phyloP scores from a whole-genome alignment of 92 coral and sea anemone genomes.

The Porites divaricata region DNA sequence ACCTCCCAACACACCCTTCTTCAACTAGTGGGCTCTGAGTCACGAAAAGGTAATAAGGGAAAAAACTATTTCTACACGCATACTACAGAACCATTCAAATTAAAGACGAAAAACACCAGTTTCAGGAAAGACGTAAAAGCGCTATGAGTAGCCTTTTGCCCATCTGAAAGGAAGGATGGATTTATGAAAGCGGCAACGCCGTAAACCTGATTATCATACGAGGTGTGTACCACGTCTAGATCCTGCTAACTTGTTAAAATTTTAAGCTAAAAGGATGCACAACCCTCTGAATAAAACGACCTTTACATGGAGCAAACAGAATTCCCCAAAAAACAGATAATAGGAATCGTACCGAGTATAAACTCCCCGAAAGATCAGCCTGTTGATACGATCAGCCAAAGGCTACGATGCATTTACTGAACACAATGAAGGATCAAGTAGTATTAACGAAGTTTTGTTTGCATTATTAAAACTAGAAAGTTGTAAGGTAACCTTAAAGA shows the following conservation, averaged over 20 bases:
- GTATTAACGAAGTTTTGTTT: constrained; percentile 13
- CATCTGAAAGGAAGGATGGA: background rate
- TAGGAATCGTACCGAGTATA: background rate
- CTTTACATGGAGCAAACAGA: background rate
- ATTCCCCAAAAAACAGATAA: background rate
- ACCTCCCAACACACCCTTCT: background rate
- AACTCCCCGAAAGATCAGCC: constrained; percentile 1
- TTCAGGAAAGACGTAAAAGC: background rate
- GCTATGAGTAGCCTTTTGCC: background rate
- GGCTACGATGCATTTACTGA: constrained; percentile 11
- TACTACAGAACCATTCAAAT: background rate
- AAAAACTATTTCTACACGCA: background rate
- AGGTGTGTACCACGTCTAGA: constrained; percentile 7
- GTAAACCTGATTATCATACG: constrained; percentile 8
- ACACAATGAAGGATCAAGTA: constrained; percentile 43
- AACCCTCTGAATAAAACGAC: background rate
- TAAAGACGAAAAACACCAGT: background rate
- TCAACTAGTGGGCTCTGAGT: background rate
- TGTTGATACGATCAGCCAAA: constrained; percentile 20
- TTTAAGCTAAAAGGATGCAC: background rate
- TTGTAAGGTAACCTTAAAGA: constrained; percentile 1
- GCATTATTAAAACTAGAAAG: constrained; percentile 5
- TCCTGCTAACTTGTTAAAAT: background rate
- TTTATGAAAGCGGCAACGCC: constrained; percentile 4
- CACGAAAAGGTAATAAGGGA: background rate